phyloP scores from a whole-genome alignment of 2,113 vertebrate species.

The Zosterops japonicus region DNA sequence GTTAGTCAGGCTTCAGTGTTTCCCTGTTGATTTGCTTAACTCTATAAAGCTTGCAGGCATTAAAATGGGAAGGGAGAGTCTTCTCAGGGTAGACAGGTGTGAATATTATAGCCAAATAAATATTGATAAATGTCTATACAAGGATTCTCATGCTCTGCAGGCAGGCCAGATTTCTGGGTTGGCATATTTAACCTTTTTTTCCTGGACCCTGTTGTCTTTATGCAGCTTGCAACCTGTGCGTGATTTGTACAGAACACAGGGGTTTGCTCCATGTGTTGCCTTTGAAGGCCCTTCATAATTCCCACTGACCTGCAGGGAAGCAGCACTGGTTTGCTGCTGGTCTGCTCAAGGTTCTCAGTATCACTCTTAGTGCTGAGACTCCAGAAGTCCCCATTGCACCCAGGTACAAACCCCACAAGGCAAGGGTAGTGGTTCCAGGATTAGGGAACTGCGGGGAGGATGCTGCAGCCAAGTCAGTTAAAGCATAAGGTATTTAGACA shows the following conservation, averaged over 20 bases:
- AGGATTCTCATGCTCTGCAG: background rate
- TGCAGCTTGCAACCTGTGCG: background rate
- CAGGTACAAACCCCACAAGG: background rate
- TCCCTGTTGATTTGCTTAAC: background rate
- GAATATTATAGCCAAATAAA: background rate
- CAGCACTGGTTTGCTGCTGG: background rate
- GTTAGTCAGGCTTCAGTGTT: background rate
- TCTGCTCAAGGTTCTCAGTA: background rate
- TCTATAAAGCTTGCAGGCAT: background rate
- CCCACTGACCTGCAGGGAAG: background rate
- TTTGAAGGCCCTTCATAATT: background rate
- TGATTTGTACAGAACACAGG: no score
- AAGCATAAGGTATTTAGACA: background rate
- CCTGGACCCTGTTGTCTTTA: background rate
- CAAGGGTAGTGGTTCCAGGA: background rate
- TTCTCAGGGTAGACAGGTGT: background rate
- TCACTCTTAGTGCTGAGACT: background rate
- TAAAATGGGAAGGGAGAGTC: background rate
- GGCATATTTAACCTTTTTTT: background rate
- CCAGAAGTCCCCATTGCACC: background rate
- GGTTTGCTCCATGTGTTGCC: fast-evolving
- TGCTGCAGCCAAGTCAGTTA: background rate
- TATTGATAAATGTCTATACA: background rate
- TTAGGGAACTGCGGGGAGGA: background rate
- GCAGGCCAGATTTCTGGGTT: background rate